Conservation (phyloP, 2,113 vertebrate species). For the Sakesphorus luctuosus region DNA sequence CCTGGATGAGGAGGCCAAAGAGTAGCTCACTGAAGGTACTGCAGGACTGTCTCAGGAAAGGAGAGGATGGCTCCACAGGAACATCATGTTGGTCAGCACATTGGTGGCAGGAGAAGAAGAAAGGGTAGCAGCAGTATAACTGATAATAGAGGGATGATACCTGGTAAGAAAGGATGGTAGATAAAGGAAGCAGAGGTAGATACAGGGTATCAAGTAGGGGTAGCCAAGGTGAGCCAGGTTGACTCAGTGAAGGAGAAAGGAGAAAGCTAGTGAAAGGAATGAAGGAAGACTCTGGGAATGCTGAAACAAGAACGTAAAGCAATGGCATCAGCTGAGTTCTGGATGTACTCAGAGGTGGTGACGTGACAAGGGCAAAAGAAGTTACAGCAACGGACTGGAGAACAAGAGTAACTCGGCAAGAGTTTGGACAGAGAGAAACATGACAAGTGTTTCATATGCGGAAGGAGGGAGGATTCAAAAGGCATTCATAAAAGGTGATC, state of each 20-base stretch:
- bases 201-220: not conserved
- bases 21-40: not conserved
- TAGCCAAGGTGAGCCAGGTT: not conserved
- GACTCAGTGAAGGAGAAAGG: not conserved
- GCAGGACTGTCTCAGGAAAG: not conserved
- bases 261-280: not conserved
- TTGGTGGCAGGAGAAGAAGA: not conserved
- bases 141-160: not conserved
- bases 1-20: not conserved
- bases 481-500: not conserved
- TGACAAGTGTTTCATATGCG: not conserved
- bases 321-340: not conserved
- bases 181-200: not conserved
- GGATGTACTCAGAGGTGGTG: not conserved
- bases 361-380: not conserved
- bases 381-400: not conserved
- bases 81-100: not conserved
- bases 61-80: not conserved
- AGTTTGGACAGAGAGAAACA: not conserved
- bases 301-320: not conserved
- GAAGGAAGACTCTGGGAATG: not conserved
- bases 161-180: not conserved
- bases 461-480: constrained; percentile 9
- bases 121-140: not conserved
- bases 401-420: not conserved